A percentile compares a stretch with the other conserved stretches of the same genome.
These are phyloP conservation scores for Athalia rosae DNA, from an alignment of 2,888 invertebrate species.

Conservation along the genomic window DNA sequence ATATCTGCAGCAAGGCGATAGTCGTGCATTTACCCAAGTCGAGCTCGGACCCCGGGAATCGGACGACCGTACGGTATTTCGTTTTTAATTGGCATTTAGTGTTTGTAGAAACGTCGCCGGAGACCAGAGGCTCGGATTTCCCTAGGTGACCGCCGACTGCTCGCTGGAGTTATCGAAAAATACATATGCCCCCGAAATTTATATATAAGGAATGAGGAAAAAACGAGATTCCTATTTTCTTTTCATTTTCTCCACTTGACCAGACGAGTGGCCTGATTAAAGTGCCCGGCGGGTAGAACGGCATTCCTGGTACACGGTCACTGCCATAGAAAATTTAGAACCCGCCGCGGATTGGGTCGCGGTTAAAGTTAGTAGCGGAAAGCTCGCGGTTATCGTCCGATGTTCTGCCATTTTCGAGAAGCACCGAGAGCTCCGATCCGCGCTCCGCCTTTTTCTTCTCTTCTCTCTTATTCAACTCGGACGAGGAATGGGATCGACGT, in stretches of 20 bases:
- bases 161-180: constrained; percentile 68
- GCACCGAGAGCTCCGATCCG: background rate
- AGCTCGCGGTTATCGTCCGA: constrained; percentile 59
- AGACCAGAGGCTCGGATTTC: constrained; percentile 62
- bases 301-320: background rate
- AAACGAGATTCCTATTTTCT: background rate
- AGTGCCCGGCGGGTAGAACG: constrained; percentile 10
- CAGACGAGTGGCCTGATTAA: background rate
- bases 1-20: constrained; percentile 23
- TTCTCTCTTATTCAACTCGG: constrained; percentile 31
- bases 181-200: constrained; percentile 56
- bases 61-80: background rate
- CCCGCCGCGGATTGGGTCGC: constrained; percentile 12
- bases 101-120: constrained; percentile 65
- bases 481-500: too few species aligned
- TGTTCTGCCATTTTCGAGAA: too few species aligned
- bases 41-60: background rate
- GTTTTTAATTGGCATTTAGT: constrained; percentile 60
- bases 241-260: constrained; percentile 8
- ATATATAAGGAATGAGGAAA: background rate
- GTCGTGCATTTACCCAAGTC: background rate
- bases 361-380: constrained; percentile 49
- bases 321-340: constrained; percentile 13
- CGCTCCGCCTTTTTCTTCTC: constrained; percentile 46
- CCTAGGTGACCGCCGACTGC: constrained; percentile 64